Conservation (phyloP, 1,140 invertebrate species). For the Bombus consobrinus region DNA sequence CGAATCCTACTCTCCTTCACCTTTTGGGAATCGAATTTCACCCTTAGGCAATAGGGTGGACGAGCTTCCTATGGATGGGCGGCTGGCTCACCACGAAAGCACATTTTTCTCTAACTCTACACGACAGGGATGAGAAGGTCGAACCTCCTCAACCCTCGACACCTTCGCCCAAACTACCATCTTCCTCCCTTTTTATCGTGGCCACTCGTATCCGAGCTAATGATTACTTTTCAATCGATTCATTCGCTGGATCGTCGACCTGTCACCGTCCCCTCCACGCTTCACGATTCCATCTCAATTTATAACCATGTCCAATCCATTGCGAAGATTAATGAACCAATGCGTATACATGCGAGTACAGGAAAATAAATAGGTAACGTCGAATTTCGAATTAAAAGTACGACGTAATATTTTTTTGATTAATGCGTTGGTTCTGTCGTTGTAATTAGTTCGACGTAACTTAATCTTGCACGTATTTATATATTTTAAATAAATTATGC, state of each 20-base stretch:
- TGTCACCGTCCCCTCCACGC: not conserved
- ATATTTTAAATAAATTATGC: too few species aligned
- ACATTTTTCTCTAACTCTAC: conserved; percentile 62
- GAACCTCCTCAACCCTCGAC: conserved; percentile 26
- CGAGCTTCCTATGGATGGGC: conserved; percentile 56
- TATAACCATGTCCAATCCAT: not conserved
- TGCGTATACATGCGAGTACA: not conserved
- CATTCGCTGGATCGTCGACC: not conserved
- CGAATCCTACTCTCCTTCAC: conserved; percentile 3
- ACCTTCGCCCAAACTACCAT: conserved; percentile 25
- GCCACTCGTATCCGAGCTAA: conserved; percentile 38
- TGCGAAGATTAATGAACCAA: not conserved
- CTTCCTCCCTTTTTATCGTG: conserved; percentile 16
- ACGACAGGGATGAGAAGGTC: conserved; percentile 47
- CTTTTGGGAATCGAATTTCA: conserved; percentile 55
- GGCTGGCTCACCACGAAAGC: conserved; percentile 61
- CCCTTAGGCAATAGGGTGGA: conserved; percentile 45
- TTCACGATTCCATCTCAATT: not conserved
- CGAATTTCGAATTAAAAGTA: too few species aligned
- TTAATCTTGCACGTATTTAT: too few species aligned
- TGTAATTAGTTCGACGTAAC: too few species aligned
- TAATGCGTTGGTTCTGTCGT: too few species aligned
- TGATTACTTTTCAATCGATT: conserved; percentile 57
- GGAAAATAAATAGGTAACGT: not conserved
- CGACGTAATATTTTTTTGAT: too few species aligned